A percentile compares a stretch with the other conserved stretches of the same genome.
phyloP scores from a whole-genome alignment of 2,113 vertebrate genomes.

The Bufo bufo region DNA sequence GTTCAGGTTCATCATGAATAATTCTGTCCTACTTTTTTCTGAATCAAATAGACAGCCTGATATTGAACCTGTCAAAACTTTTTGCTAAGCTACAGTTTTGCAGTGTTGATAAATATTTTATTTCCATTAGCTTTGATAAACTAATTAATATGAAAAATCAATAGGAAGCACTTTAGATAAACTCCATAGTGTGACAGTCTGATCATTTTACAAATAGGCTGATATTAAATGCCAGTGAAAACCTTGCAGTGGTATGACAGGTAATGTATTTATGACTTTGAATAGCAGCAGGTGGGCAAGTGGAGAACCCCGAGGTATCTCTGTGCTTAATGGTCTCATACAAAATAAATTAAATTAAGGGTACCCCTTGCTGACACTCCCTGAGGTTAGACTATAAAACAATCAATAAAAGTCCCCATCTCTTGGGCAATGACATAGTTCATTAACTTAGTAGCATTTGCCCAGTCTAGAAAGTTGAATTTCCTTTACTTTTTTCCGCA shows the following conservation, averaged over 20 bases:
- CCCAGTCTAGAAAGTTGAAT: constrained; percentile 31
- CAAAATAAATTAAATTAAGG: constrained; percentile 55
- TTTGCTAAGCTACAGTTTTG: neutral
- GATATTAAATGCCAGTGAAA: neutral
- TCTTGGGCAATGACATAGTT: constrained; percentile 26
- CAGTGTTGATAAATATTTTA: neutral
- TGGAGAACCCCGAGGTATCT: constrained; percentile 50
- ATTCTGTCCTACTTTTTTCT: neutral
- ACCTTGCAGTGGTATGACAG: constrained; percentile 40
- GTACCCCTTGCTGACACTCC: constrained; percentile 50
- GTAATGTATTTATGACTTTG: constrained; percentile 52
- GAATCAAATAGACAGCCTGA: neutral
- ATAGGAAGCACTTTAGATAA: constrained; percentile 30
- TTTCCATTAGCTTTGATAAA: constrained; percentile 45
- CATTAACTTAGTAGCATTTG: constrained; percentile 34
- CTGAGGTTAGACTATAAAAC: constrained; percentile 51
- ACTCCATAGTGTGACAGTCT: constrained; percentile 13
- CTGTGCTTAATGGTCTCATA: constrained; percentile 51
- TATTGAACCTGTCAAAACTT: neutral
- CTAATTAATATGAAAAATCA: constrained; percentile 37
- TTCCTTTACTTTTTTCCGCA: neutral
- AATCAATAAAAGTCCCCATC: constrained; percentile 50
- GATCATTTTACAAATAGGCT: constrained; percentile 7
- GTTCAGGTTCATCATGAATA: neutral
- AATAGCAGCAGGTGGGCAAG: constrained; percentile 51